These are phyloP conservation scores for Antheraea yamamai DNA, from an alignment of 2,888 invertebrate genomes.

Conservation along the genomic window DNA sequence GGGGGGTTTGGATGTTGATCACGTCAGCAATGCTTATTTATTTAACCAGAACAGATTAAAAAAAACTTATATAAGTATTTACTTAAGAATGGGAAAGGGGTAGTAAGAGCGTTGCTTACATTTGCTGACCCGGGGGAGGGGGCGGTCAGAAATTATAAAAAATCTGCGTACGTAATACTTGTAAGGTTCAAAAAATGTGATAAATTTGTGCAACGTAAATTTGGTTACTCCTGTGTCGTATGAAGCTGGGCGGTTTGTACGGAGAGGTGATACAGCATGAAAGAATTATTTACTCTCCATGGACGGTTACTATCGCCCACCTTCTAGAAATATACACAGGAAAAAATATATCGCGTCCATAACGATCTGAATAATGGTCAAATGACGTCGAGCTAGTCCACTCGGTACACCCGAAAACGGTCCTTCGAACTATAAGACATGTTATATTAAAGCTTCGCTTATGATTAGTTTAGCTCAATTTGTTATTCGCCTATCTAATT, in stretches of 20 bases:
- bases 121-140: too few relatives aligned
- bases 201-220: not conserved
- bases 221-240: constrained; percentile 27
- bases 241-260: constrained; percentile 67
- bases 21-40: too few relatives aligned
- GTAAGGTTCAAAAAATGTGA: not conserved
- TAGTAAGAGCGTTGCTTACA: too few relatives aligned
- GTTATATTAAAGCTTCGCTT: constrained; percentile 76
- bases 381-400: constrained; percentile 57
- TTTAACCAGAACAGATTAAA: too few relatives aligned
- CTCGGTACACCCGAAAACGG: constrained; percentile 40
- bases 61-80: too few relatives aligned
- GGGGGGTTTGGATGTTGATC: too few relatives aligned
- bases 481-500: constrained; percentile 80
- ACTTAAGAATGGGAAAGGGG: too few relatives aligned
- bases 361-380: not conserved
- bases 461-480: constrained; percentile 72
- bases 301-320: constrained; percentile 72
- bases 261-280: constrained; percentile 70
- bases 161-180: too few relatives aligned
- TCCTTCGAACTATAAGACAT: constrained; percentile 55
- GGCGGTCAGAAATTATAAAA: too few relatives aligned
- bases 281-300: constrained; percentile 62
- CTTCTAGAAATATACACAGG: constrained; percentile 30
- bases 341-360: not conserved